Evolutionary conservation across 2,888 invertebrate species (phyloP).

Genomic region (Halictus ligatus): DNA sequence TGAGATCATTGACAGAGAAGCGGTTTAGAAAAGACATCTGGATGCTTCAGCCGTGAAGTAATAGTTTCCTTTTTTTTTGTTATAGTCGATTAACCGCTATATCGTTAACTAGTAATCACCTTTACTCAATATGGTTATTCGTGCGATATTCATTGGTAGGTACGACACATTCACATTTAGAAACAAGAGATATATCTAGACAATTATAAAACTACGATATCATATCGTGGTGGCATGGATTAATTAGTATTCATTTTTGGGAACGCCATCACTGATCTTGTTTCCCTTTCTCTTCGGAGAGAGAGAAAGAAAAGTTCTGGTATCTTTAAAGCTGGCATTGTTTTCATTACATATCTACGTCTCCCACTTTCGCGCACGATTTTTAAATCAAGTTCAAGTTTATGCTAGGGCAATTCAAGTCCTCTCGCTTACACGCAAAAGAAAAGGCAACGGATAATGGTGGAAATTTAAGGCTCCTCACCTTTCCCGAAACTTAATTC

Average conservation of each 20-base stretch:
- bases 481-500: neutral
- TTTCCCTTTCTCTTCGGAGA: constrained; percentile 4
- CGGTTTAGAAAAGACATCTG: constrained; percentile 34
- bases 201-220: constrained; percentile 46
- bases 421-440: neutral
- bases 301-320: constrained; percentile 17
- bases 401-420: constrained; percentile 32
- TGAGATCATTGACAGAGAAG: constrained; percentile 58
- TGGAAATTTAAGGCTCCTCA: constrained; percentile 9
- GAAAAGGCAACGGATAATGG: constrained; percentile 30
- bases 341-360: constrained; percentile 12
- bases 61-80: constrained; percentile 44
- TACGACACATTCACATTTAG: constrained; percentile 39
- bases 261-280: constrained; percentile 58
- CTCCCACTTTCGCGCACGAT: neutral
- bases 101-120: constrained; percentile 45
- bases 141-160: constrained; percentile 49
- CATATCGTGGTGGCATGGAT: constrained; percentile 41
- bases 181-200: constrained; percentile 49
- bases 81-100: constrained; percentile 56
- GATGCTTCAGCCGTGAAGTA: constrained; percentile 53
- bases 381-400: neutral
- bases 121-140: constrained; percentile 47
- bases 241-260: constrained; percentile 42
- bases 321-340: constrained; percentile 70